phyloP scores from a whole-genome alignment of 2,797 vertebrate genomes.

The Eutrigla gurnardus region DNA sequence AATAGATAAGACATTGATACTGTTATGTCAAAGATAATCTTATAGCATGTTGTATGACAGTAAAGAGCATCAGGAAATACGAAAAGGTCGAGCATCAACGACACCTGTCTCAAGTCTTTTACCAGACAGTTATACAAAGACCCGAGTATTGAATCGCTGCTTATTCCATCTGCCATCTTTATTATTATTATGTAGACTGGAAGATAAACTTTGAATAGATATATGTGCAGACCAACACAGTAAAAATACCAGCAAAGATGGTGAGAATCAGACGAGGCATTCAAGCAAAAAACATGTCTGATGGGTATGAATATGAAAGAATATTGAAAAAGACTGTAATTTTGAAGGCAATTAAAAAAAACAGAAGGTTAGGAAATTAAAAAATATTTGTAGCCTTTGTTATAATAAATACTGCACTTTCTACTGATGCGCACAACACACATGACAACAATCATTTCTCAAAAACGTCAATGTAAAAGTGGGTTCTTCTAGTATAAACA shows the following conservation, averaged over 20 bases:
- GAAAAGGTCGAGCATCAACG: slow-evolving; percentile 10
- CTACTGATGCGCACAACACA: not conserved
- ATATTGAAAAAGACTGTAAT: not conserved
- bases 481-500: not conserved
- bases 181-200: not conserved
- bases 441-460: not conserved
- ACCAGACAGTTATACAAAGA: not conserved
- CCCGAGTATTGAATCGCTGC: not conserved
- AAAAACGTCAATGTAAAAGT: not conserved
- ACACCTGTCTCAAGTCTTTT: not conserved
- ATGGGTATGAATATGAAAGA: not conserved
- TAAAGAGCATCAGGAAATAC: not conserved
- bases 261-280: not conserved
- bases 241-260: not conserved
- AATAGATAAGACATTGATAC: not conserved
- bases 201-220: not conserved
- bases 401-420: not conserved
- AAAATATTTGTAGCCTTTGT: not conserved
- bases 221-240: not conserved
- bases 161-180: not conserved
- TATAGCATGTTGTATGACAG: not conserved
- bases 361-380: not conserved
- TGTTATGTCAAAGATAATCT: not conserved
- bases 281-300: not conserved
- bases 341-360: not conserved